Base-by-base conservation (phyloP, 2,888 invertebrate species). In the Baccha elongata region DNA sequence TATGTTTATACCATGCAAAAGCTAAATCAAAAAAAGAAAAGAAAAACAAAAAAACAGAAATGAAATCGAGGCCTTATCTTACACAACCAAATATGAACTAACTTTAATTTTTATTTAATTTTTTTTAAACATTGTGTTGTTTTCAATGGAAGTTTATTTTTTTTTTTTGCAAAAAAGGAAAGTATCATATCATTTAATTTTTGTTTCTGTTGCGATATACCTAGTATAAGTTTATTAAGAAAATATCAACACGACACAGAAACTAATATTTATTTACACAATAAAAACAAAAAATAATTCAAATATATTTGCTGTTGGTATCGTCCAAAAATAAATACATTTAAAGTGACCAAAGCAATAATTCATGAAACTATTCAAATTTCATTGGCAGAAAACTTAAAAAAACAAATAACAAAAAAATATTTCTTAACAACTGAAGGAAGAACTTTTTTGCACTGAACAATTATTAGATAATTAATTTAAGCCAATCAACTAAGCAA, bases 21-120 rank as follows among this genome's bases (percentile, higher is more conserved):
- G 23, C 50, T 48, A 17, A 44, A 52, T 19, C 2, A 17, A 55
- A 44, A 21, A 52, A 10, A 37, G 13, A 55, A 44, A 21, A 52
- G 8, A 37, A 21, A 42, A 15, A 44, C 6, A 23, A 67, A 32
- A 42, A 35, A 55, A 23, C 40, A 62, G 50, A 46, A 64, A 5
- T 71, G 64, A 78, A 58, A 73, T 55, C 73, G 79, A 73, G 79
- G 79, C 79, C 79, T 79, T 79, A 79, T 73, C 52, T 73, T 79
- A 40, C 29, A 73, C 29, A 68, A 60, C 60, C 42, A 44, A 52
- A 68, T 50, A 17, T 50, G 15, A 15, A 55, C 8, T 15, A 58
- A 58, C 58, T 58, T n/a, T 58, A 58, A 58, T 55, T 32, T 19
- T 52, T 19, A 21, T 32, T 40, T 21, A n/a, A 17, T 13, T 21